Percentiles rank a stretch among this genome's conserved stretches.
Evolutionary conservation across 2,113 vertebrate species (phyloP).

Genomic region (Platichthys stellatus): DNA sequence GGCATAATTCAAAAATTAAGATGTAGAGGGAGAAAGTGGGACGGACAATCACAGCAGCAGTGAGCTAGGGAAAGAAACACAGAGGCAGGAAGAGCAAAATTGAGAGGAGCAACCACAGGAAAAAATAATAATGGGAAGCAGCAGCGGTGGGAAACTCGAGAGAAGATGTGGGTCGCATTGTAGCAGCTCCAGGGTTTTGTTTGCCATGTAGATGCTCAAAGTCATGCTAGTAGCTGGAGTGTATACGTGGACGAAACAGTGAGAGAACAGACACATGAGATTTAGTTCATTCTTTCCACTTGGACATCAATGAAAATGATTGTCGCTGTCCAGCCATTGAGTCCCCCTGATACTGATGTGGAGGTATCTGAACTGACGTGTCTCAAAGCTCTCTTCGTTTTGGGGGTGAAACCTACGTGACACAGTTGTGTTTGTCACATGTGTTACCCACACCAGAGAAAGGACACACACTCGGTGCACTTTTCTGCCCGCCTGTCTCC

Average conservation of each 20-base stretch:
- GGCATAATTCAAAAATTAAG: background rate
- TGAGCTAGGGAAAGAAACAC: background rate
- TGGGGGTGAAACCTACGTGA: background rate
- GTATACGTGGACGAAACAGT: conserved; percentile 11
- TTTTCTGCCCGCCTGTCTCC: background rate
- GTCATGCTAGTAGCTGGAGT: conserved; percentile 37
- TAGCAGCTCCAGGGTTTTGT: conserved; percentile 23
- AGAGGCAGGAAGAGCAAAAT: conserved; percentile 2
- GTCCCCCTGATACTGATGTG: background rate
- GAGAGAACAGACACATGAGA: conserved; percentile 36
- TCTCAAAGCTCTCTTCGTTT: background rate
- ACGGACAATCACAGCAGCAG: background rate
- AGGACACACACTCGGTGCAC: background rate
- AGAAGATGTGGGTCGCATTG: conserved; percentile 11
- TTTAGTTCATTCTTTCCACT: conserved; percentile 22
- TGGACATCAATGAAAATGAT: conserved; percentile 37
- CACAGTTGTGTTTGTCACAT: no score
- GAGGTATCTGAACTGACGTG: background rate
- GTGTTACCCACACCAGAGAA: background rate
- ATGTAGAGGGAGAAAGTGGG: conserved; percentile 1
- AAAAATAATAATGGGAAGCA: conserved; percentile 3
- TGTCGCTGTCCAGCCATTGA: background rate
- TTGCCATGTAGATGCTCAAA: conserved; percentile 27
- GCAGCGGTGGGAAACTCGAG: conserved; percentile 1
- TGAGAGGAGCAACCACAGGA: conserved; percentile 16